Evolutionary conservation across 1,140 invertebrate genomes (phyloP), one percentile per base, ranked within the genome.

Genomic region (Pogonognathellus flavescens): DNA sequence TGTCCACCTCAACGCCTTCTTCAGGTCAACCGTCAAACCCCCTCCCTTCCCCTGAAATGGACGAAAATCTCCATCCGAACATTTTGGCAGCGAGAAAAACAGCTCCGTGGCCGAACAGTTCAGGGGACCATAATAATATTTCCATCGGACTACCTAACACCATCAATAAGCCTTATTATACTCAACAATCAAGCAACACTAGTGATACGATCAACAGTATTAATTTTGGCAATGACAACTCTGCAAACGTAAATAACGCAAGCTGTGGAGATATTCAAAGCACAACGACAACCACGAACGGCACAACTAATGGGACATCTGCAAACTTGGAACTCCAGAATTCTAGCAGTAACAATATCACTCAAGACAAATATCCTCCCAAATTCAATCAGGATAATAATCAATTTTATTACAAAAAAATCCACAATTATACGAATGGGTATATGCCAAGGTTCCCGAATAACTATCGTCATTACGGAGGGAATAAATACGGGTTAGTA

Each of bases 151-250:
- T 25, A 25, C 25, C 70, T 18, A 31, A 49, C 13, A 31, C 20
- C 31, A 76, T 41, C 70, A 76, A 41, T 70, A 70, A 76, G 41
- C 70, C 70, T 49, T 76, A 76, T 31, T 76, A 49, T 76, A 76
- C 70, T 50, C 70, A 41, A 18, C 70, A 31, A 41, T 50, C 70
- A 14, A 76, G 70, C 41, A 76, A 76, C 70, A 76, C 0, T 66
- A 25, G 62, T 76, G 70, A 76, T 76, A 49, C 70, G 70, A n/a
- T 31, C n/a, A 76, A 76, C 70, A 76, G 70, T 76, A 76, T 76
- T 76, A 76, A 76, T 49, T 76, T 76, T 76, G 41, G 41, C 31
- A 76, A 16, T 50, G 70, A 76, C 41, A 70, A 60, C n/a, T 31
- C 62, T 25, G 14, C 20, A 25, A 66, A 31, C 20, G 10, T 31